Percentiles rank a stretch among this genome's conserved stretches.
Conservation (phyloP, 2,113 vertebrate genomes). For the Casuarius casuarius region DNA sequence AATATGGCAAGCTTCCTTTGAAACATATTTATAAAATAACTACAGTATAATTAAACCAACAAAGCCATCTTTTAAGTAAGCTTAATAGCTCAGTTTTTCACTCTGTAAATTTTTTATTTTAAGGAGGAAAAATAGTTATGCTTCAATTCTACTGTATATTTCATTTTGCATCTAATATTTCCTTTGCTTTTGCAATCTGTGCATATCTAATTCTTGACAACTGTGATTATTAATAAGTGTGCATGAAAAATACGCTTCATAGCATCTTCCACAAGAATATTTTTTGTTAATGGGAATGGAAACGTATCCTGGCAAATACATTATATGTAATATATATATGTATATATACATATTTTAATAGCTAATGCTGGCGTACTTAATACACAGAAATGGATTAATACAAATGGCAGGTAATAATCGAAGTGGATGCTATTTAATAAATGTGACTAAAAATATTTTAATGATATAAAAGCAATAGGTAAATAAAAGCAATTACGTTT, state of each 20-base stretch:
- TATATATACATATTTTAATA: constrained; percentile 47
- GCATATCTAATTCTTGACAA: constrained; percentile 80
- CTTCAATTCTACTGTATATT: constrained; percentile 62
- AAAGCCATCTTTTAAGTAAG: constrained; percentile 84
- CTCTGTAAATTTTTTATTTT: constrained; percentile 74
- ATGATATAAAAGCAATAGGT: constrained; percentile 78
- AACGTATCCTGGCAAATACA: constrained; percentile 74
- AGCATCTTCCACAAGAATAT: constrained; percentile 72
- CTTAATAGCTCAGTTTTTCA: constrained; percentile 77
- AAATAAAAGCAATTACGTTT: constrained; percentile 82
- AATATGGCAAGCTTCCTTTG: constrained; percentile 83
- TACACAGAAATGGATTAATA: constrained; percentile 67
- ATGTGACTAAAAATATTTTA: constrained; percentile 81
- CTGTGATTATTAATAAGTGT: constrained; percentile 78
- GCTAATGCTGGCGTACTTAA: constrained; percentile 69
- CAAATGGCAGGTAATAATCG: constrained; percentile 75
- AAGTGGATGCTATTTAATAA: constrained; percentile 71
- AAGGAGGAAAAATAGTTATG: constrained; percentile 71
- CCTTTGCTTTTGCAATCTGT: constrained; percentile 71
- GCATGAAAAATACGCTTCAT: constrained; percentile 72
- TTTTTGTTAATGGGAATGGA: constrained; percentile 77
- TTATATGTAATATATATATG: constrained; percentile 58
- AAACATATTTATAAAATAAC: constrained; percentile 88
- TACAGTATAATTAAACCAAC: constrained; percentile 86
- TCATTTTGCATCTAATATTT: constrained; percentile 72